Percentiles rank a stretch among this genome's conserved stretches.
These are phyloP conservation scores for Rhopalosiphum nymphaeae DNA, from an alignment of 2,888 invertebrate species.

Conservation along the genomic window DNA sequence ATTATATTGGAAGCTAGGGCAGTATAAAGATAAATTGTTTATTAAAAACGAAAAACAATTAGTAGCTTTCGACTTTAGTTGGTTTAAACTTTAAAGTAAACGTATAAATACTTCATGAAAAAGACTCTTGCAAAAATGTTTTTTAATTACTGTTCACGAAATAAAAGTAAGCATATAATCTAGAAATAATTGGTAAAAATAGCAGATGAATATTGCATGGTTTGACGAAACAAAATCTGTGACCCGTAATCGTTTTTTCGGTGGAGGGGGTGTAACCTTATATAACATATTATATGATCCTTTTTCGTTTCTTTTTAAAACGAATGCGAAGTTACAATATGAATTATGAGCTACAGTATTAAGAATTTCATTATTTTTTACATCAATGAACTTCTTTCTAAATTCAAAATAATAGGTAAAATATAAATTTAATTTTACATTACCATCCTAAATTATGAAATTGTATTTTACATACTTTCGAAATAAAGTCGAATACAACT, in stretches of 20 bases:
- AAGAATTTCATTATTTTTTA: not conserved
- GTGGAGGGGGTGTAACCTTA: accelerated
- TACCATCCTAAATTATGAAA: not conserved
- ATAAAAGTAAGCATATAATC: not conserved
- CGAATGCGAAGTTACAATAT: not conserved
- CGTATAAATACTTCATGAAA: not conserved
- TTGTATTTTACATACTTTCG: not conserved
- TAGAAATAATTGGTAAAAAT: not conserved
- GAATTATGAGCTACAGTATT: not conserved
- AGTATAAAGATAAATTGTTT: not conserved
- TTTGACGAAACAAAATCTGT: not conserved
- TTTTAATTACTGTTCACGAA: not conserved
- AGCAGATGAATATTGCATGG: not conserved
- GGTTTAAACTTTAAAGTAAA: not conserved
- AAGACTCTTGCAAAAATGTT: not conserved
- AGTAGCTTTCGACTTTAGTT: not conserved
- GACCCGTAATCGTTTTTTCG: not conserved
- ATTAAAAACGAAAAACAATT: not conserved
- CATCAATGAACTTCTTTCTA: not conserved
- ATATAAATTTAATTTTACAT: not conserved
- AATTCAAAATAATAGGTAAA: not conserved
- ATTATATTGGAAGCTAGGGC: not conserved
- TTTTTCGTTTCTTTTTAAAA: not conserved
- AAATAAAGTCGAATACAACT: not conserved
- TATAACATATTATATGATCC: not conserved